Conservation (phyloP, 64 coral and sea anemone genomes). For the Stichodactyla helianthus region DNA sequence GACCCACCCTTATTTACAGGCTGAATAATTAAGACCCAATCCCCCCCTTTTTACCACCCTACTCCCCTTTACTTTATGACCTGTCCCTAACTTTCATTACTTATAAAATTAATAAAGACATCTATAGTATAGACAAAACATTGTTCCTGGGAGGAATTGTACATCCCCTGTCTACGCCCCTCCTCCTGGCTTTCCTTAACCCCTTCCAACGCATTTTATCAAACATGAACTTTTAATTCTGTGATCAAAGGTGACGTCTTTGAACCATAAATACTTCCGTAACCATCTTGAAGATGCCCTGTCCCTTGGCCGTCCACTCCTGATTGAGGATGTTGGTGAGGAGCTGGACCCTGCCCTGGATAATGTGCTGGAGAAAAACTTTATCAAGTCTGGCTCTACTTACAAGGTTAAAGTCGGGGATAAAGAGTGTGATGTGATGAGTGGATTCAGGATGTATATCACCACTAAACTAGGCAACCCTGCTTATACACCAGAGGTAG, state of each 20-base stretch:
- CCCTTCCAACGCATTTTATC: not conserved
- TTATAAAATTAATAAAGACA: no score
- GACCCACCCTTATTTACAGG: no score
- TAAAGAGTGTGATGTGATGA: slow-evolving; percentile 96
- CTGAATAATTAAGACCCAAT: no score
- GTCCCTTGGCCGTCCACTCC: slow-evolving; percentile 69
- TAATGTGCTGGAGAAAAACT: slow-evolving; percentile 87
- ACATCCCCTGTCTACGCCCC: no score
- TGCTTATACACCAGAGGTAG: slow-evolving; percentile 91
- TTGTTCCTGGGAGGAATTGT: no score
- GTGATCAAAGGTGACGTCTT: slow-evolving; percentile 62
- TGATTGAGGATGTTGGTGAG: slow-evolving; percentile 90
- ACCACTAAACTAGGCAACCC: slow-evolving; percentile 97
- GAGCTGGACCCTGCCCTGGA: slow-evolving; percentile 87
- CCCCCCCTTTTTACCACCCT: no score
- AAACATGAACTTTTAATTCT: not conserved
- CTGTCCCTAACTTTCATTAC: no score
- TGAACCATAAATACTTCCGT: slow-evolving; percentile 92
- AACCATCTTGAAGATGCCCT: slow-evolving; percentile 83
- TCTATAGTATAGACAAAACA: no score
- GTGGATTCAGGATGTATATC: slow-evolving; percentile 84
- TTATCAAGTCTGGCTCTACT: slow-evolving; percentile 89
- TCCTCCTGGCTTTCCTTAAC: not conserved
- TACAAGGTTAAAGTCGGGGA: slow-evolving; percentile 98
- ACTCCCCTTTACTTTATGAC: no score